Conservation (phyloP, 2,113 vertebrate genomes). For the Callospermophilus lateralis region DNA sequence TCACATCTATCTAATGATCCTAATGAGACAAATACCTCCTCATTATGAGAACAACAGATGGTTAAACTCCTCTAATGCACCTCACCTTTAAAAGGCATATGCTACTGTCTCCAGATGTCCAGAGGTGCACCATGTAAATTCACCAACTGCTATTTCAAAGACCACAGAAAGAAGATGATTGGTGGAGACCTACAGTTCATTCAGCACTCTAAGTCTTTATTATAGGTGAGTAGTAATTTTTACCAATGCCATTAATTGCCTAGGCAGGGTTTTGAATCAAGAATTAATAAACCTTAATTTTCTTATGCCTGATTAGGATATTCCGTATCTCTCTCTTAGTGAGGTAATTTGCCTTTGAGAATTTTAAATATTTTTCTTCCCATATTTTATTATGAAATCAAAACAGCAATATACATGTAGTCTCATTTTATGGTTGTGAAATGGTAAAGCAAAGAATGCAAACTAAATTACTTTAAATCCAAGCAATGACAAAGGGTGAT, state of each 20-base stretch:
- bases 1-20: not conserved
- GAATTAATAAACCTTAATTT: not conserved
- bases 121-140: not conserved
- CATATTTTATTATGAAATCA: not conserved
- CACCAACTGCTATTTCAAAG: not conserved
- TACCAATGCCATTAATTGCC: not conserved
- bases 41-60: not conserved
- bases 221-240: not conserved
- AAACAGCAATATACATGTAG: not conserved
- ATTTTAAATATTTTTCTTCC: not conserved
- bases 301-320: not conserved
- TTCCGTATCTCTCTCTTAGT: not conserved
- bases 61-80: not conserved
- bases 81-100: not conserved
- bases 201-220: not conserved
- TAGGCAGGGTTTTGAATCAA: not conserved
- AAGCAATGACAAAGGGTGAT: not conserved
- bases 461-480: constrained; percentile 18
- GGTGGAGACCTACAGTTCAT: not conserved
- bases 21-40: not conserved
- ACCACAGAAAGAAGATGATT: not conserved
- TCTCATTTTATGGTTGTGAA: constrained; percentile 1
- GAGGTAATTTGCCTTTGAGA: constrained; percentile 3
- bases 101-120: not conserved
- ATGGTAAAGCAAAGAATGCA: not conserved